Percentiles rank a stretch among this genome's conserved stretches.
Conservation (phyloP, 2,797 vertebrate species). For the Netta rufina region DNA sequence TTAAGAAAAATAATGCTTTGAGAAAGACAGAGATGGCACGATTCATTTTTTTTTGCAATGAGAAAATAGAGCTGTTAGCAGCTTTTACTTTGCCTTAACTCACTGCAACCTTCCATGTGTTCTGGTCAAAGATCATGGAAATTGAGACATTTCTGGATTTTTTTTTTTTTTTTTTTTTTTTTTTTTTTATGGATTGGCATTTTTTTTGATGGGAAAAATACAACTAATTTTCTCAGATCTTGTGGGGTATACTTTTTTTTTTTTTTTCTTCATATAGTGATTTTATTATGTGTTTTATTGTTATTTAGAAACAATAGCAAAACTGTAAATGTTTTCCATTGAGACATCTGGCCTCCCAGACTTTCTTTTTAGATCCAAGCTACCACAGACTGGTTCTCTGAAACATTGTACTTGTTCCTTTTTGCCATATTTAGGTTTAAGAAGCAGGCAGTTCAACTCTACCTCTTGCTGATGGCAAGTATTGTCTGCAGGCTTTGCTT, state of each 20-base stretch:
- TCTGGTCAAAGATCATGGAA: neutral
- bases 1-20: neutral
- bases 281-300: constrained; percentile 23
- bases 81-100: neutral
- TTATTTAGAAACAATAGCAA: constrained; percentile 5
- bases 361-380: neutral
- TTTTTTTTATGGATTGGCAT: neutral
- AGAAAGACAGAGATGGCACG: neutral
- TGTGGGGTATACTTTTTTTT: neutral
- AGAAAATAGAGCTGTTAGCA: neutral
- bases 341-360: neutral
- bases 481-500: constrained; percentile 21
- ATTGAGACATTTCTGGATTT: neutral
- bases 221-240: neutral
- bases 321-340: neutral
- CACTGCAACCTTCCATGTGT: neutral
- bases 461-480: neutral
- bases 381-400: neutral
- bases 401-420: neutral
- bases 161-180: neutral
- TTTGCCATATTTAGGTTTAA: constrained; percentile 6
- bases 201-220: neutral
- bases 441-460: neutral
- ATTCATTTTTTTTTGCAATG: neutral
- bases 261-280: neutral